Evolutionary conservation across 92 coral and sea anemone species (phyloP).

Genomic region (Porites lobata): DNA sequence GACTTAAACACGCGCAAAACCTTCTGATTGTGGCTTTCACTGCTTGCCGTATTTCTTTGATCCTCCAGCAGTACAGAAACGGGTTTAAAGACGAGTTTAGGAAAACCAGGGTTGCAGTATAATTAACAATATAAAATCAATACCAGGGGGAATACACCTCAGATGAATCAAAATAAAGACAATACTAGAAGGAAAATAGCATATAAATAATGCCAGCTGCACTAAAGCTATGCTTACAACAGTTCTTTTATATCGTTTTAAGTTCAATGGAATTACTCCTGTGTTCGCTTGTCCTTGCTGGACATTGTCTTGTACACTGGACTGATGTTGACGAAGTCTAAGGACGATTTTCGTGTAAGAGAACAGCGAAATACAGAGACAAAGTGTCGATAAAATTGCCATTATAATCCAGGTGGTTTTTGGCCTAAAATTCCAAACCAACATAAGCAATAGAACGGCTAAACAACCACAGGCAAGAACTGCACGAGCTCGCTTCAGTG

Average conservation of each 20-base stretch:
- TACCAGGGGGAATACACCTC: neutral
- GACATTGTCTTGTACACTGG: neutral
- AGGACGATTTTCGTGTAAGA: conserved; percentile 6
- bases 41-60: neutral
- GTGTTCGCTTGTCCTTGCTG: neutral
- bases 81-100: conserved; percentile 12
- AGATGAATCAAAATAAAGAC: too few species aligned
- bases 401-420: neutral
- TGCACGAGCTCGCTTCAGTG: conserved; percentile 2
- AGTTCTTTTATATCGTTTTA: neutral
- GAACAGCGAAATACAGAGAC: neutral
- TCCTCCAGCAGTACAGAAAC: conserved; percentile 2
- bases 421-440: neutral
- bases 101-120: too few species aligned
- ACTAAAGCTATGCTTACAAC: conserved; percentile 4
- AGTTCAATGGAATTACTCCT: neutral
- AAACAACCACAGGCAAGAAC: neutral
- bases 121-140: too few species aligned
- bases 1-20: neutral
- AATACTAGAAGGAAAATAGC: too few species aligned
- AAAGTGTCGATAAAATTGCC: neutral
- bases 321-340: neutral
- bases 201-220: conserved; percentile 3
- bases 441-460: neutral
- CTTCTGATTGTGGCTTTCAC: neutral